Conservation (phyloP, 2,888 invertebrate species). For the Hirtodrosophila histrioides region DNA sequence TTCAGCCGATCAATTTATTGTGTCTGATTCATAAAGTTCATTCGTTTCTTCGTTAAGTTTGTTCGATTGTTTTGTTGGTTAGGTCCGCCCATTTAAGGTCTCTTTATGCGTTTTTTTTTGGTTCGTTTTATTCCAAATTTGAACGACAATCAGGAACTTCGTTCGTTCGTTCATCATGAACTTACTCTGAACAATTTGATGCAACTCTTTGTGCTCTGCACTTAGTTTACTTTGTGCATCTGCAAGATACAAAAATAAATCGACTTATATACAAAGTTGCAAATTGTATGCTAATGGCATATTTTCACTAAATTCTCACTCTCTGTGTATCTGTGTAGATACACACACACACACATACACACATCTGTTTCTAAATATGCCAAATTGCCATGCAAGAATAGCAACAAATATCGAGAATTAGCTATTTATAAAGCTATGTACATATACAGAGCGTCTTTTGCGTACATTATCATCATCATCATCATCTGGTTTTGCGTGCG, state of each 20-base stretch:
- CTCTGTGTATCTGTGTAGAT: slow-evolving; percentile 29
- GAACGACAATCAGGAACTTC: too few relatives aligned
- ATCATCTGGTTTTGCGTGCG: slow-evolving; percentile 17
- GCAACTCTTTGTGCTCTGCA: too few relatives aligned
- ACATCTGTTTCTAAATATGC: slow-evolving; percentile 53
- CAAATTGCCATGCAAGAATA: slow-evolving; percentile 39
- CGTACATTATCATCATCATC: neutral
- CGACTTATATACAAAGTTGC: slow-evolving; percentile 26
- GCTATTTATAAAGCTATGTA: slow-evolving; percentile 19
- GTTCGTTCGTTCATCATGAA: too few relatives aligned
- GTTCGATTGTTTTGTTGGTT: slow-evolving; percentile 3
- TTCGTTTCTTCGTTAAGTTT: slow-evolving; percentile 6
- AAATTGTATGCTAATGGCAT: slow-evolving; percentile 39
- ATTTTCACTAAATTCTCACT: neutral
- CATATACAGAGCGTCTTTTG: slow-evolving; percentile 8
- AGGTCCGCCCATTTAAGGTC: too few relatives aligned
- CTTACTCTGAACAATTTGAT: too few relatives aligned
- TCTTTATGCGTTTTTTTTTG: slow-evolving; percentile 5
- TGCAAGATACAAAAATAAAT: slow-evolving; percentile 52
- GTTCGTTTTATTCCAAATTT: neutral
- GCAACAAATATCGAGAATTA: slow-evolving; percentile 24
- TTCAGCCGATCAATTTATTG: too few relatives aligned
- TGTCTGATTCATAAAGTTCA: too few relatives aligned
- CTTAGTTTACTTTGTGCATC: slow-evolving; percentile 31
- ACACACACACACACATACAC: slow-evolving; percentile 8